A percentile compares a stretch with the other conserved stretches of the same genome.
Evolutionary conservation across 2,888 invertebrate species (phyloP).

Genomic region (Lithophane socia): DNA sequence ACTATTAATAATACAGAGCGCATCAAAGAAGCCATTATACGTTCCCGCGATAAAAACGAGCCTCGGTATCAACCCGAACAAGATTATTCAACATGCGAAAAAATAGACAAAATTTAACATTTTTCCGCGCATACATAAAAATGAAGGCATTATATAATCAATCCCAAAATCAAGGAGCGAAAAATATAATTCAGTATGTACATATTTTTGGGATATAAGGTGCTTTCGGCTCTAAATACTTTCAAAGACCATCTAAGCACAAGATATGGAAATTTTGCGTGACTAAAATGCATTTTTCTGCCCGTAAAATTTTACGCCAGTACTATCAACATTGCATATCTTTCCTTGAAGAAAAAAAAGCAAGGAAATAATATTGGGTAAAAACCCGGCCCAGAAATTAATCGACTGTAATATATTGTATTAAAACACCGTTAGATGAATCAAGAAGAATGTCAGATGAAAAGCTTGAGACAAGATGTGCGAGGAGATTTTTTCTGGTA

Average conservation of each 20-base stretch:
- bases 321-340: background rate
- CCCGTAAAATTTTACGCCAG: conserved; percentile 22
- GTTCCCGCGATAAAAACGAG: conserved; percentile 67
- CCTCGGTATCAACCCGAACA: conserved; percentile 57
- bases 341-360: conserved; percentile 21
- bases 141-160: conserved; percentile 9
- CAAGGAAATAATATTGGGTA: background rate
- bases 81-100: conserved; percentile 52
- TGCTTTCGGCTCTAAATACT: conserved; percentile 22
- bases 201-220: background rate
- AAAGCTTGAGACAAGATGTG: conserved; percentile 14
- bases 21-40: conserved; percentile 69
- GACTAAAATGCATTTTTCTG: conserved; percentile 29
- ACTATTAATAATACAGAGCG: conserved; percentile 62
- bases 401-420: background rate
- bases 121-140: conserved; percentile 10
- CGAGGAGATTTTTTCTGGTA: conserved; percentile 27
- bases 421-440: conserved; percentile 6
- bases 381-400: background rate
- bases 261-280: conserved; percentile 25
- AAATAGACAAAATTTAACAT: conserved; percentile 40
- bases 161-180: conserved; percentile 10
- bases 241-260: conserved; percentile 21
- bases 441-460: conserved; percentile 8
- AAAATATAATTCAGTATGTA: background rate